Percentiles rank a stretch among this genome's conserved stretches.
These are phyloP conservation scores for Ceryle rudis DNA, from an alignment of 2,797 vertebrate species.

Conservation along the genomic window DNA sequence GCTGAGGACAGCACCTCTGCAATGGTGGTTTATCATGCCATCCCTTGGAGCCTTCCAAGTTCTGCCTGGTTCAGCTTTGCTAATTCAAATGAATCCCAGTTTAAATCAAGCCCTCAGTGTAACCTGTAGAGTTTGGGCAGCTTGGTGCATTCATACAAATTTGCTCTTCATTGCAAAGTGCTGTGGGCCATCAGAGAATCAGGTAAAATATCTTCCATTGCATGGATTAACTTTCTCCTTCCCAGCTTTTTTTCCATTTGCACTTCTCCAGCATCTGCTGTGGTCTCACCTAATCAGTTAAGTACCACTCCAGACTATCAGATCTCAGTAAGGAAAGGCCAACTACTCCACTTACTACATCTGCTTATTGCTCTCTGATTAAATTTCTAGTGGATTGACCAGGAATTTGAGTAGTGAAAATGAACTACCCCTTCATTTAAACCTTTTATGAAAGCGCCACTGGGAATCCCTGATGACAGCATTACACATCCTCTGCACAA, in stretches of 20 bases:
- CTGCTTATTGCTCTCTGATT: slow-evolving; percentile 29
- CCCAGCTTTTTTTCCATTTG: not conserved
- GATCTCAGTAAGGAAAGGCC: slow-evolving; percentile 6
- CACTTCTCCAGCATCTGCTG: not conserved
- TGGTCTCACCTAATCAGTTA: not conserved
- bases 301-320: slow-evolving; percentile 1
- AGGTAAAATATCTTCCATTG: not conserved
- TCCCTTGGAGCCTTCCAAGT: not conserved
- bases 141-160: not conserved
- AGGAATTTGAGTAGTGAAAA: slow-evolving; percentile 33
- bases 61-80: not conserved
- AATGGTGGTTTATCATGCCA: not conserved
- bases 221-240: not conserved
- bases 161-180: not conserved
- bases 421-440: slow-evolving; percentile 10
- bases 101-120: not conserved
- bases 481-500: not conserved
- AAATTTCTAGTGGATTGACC: slow-evolving; percentile 38
- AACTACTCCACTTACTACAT: not conserved
- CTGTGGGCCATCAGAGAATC: not conserved
- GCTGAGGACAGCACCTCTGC: not conserved
- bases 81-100: not conserved
- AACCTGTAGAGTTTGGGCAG: not conserved
- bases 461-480: not conserved
- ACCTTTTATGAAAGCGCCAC: not conserved